Conservation (phyloP, 2,113 vertebrate species). For the Dolichallabes microphthalmus region DNA sequence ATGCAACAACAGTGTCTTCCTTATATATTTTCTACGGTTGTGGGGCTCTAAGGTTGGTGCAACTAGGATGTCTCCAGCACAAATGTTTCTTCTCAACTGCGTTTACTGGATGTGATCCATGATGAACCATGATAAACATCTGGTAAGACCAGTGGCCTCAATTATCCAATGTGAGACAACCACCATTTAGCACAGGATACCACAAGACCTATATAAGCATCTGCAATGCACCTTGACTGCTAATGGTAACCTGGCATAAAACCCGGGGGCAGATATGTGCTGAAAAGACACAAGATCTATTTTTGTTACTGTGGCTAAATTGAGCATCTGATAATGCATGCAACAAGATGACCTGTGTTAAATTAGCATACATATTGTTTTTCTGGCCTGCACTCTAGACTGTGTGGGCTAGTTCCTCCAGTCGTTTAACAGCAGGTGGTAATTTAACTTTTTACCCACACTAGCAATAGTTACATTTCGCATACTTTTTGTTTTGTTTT, state of each 20-base stretch:
- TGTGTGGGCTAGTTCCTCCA: conserved; percentile 18
- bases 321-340: neutral
- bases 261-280: neutral
- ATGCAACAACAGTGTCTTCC: no score
- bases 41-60: neutral
- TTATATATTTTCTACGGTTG: no score
- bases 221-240: neutral
- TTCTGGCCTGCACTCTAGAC: conserved; percentile 3
- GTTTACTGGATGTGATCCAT: neutral
- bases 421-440: conserved; percentile 10
- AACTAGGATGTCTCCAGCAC: neutral
- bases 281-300: conserved; percentile 10
- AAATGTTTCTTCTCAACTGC: neutral
- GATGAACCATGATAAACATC: conserved; percentile 10
- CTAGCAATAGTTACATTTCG: conserved; percentile 21
- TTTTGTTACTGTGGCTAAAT: conserved; percentile 17
- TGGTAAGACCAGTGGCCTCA: conserved; percentile 3
- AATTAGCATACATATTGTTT: conserved; percentile 18
- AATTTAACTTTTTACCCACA: conserved; percentile 28
- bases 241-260: conserved; percentile 25
- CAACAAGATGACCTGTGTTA: conserved; percentile 10
- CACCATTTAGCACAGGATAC: neutral
- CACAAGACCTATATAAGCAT: neutral
- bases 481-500: neutral
- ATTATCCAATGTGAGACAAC: conserved; percentile 1